phyloP scores from a whole-genome alignment of 2,888 invertebrate species.

The Smittia aterrima region DNA sequence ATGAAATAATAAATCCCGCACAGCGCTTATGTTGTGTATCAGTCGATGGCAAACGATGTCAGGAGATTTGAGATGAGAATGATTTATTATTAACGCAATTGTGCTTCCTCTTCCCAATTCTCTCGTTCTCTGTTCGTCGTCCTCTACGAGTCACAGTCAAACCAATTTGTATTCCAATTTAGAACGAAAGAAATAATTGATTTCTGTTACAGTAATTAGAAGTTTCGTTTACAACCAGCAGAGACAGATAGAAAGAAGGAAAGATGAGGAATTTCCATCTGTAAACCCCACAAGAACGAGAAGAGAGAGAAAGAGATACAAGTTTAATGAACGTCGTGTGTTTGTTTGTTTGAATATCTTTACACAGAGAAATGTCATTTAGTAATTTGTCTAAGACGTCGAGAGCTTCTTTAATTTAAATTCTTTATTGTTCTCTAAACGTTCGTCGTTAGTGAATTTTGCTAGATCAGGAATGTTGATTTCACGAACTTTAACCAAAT shows the following conservation, averaged over 20 bases:
- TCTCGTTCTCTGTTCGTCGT: background rate
- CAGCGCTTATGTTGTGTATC: too few relatives aligned
- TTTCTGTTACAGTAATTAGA: constrained; percentile 39
- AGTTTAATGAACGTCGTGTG: constrained; percentile 10
- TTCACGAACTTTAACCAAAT: too few relatives aligned
- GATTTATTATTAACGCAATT: constrained; percentile 34
- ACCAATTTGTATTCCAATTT: constrained; percentile 35
- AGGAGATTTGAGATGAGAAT: constrained; percentile 1
- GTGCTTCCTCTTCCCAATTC: constrained; percentile 10
- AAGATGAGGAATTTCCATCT: background rate
- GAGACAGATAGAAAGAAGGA: too few relatives aligned
- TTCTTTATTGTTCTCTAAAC: too few relatives aligned
- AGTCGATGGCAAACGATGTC: background rate
- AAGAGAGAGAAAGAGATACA: background rate
- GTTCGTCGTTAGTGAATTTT: too few relatives aligned
- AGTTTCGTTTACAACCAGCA: constrained; percentile 37
- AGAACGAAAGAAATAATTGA: constrained; percentile 20
- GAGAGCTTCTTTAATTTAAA: too few relatives aligned
- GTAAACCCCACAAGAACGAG: background rate
- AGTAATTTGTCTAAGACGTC: background rate
- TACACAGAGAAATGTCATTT: background rate
- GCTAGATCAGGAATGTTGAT: too few relatives aligned
- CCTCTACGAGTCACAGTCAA: background rate
- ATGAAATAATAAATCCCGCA: too few relatives aligned
- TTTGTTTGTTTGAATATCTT: background rate